These are phyloP conservation scores for Contarinia nasturtii DNA, from an alignment of 1,140 invertebrate genomes.

Conservation along the genomic window DNA sequence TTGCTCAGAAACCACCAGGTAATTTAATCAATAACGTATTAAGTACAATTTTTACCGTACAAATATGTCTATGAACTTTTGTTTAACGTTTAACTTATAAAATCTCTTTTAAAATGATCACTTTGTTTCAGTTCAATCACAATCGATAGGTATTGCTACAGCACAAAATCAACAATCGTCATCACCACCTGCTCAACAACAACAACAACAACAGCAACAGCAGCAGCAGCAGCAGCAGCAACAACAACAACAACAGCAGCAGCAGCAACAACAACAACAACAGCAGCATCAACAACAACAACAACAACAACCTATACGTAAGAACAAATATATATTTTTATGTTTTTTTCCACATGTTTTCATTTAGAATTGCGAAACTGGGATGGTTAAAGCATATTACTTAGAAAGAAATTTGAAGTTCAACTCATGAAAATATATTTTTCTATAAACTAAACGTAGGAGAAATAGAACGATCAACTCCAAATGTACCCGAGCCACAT, in stretches of 20 bases:
- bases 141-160: background rate
- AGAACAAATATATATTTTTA: too few species aligned
- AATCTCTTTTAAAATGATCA: too few species aligned
- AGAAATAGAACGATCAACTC: too few species aligned
- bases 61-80: too few species aligned
- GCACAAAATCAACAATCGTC: background rate
- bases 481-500: too few species aligned
- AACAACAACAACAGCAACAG: background rate
- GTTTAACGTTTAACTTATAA: too few species aligned
- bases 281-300: conserved; percentile 9
- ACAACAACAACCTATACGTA: conserved; percentile 7
- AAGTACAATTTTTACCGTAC: background rate
- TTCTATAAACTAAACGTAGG: too few species aligned
- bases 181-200: background rate
- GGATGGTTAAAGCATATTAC: too few species aligned
- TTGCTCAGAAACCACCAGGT: conserved; percentile 1
- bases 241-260: conserved; percentile 12
- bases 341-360: too few species aligned
- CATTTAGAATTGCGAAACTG: too few species aligned
- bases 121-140: background rate
- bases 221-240: conserved; percentile 19
- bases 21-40: background rate
- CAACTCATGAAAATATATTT: too few species aligned
- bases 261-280: conserved; percentile 11
- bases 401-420: too few species aligned